Percentiles rank a stretch among this genome's conserved stretches.
phyloP scores from a whole-genome alignment of 2,797 vertebrate genomes.

The Neopelma chrysocephalum region DNA sequence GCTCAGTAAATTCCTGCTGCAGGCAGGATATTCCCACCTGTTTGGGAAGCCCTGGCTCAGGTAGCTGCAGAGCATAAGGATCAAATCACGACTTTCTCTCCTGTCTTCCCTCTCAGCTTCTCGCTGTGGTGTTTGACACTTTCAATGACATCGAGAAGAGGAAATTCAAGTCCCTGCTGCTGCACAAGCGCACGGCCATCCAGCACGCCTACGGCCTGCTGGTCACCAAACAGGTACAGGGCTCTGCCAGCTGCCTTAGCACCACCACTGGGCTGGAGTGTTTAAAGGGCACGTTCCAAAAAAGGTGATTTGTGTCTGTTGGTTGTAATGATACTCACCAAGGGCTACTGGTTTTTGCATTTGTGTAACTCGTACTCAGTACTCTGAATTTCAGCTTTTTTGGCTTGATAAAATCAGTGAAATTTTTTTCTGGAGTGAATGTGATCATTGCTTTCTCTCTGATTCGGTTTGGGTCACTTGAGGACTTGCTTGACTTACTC shows the following conservation, averaged over 20 bases:
- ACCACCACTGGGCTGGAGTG: neutral
- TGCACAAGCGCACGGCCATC: conserved; percentile 93
- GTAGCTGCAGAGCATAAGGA: neutral
- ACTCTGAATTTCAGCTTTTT: neutral
- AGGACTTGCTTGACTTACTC: neutral
- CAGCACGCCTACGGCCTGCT: conserved; percentile 91
- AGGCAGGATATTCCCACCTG: neutral
- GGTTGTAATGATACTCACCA: neutral
- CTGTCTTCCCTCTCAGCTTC: conserved; percentile 78
- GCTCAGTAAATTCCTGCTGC: neutral
- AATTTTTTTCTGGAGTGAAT: neutral
- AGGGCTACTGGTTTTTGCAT: neutral
- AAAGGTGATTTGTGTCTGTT: neutral
- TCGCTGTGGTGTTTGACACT: conserved; percentile 97
- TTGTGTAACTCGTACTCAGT: neutral
- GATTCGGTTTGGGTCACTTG: neutral
- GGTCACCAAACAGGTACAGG: conserved; percentile 87
- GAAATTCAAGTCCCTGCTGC: conserved; percentile 95
- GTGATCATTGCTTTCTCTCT: neutral
- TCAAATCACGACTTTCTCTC: neutral
- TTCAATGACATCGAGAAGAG: conserved; percentile 96
- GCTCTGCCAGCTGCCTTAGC: neutral
- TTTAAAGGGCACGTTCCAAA: neutral
- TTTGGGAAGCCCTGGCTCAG: neutral
- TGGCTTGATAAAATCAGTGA: neutral